A percentile compares a stretch with the other conserved stretches of the same genome.
These are phyloP conservation scores for Ernsta delagoae DNA, from an alignment of 2,888 invertebrate species.

Conservation along the genomic window DNA sequence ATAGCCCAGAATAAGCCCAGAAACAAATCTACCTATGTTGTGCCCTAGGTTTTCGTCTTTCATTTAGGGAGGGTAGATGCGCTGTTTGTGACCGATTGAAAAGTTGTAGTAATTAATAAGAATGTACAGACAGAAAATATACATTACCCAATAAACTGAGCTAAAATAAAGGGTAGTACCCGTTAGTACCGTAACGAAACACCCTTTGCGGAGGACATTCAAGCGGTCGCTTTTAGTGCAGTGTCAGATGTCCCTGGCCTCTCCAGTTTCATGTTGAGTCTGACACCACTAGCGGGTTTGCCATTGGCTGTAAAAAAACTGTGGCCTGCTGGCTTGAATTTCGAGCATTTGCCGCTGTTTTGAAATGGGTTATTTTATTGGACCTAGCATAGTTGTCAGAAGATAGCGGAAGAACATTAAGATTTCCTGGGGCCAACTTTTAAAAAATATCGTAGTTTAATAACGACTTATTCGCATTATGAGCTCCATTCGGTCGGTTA, in stretches of 20 bases:
- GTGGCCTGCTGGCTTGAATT: too few relatives aligned
- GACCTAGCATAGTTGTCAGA: neutral
- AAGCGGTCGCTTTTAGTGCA: neutral
- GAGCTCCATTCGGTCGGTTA: too few relatives aligned
- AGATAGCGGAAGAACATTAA: too few relatives aligned
- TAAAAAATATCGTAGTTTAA: too few relatives aligned
- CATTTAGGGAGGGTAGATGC: too few relatives aligned
- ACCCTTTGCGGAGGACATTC: neutral
- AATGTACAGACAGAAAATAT: neutral
- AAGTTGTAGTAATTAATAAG: too few relatives aligned
- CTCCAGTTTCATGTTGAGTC: slow-evolving; percentile 31
- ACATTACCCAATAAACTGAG: neutral
- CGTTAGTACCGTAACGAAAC: neutral
- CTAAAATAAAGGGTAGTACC: neutral
- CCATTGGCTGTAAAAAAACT: slow-evolving; percentile 4
- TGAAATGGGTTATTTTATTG: neutral
- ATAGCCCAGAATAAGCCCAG: too few relatives aligned
- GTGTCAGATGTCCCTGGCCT: slow-evolving; percentile 57
- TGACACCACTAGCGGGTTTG: slow-evolving; percentile 11
- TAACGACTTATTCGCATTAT: too few relatives aligned
- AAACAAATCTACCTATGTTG: too few relatives aligned
- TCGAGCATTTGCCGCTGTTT: neutral
- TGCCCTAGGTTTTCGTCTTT: too few relatives aligned
- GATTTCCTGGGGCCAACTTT: too few relatives aligned
- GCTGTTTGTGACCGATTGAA: too few relatives aligned